Percentiles rank a stretch among this genome's conserved stretches.
These are phyloP conservation scores for Eupithecia inturbata DNA, from an alignment of 2,888 invertebrate genomes.

Conservation along the genomic window DNA sequence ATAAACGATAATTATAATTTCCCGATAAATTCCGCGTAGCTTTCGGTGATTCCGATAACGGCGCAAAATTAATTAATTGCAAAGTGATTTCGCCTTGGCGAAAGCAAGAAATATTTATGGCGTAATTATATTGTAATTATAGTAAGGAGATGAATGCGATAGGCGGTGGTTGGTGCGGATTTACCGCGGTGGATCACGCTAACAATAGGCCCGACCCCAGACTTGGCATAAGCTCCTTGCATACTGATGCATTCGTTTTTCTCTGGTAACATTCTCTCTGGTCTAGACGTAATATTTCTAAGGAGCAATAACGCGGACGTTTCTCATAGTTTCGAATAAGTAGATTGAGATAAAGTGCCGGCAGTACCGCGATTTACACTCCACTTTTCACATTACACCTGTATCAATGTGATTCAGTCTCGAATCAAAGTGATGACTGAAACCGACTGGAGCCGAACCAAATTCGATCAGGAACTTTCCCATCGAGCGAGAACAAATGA, in stretches of 20 bases:
- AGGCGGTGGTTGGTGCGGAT: slow-evolving; percentile 62
- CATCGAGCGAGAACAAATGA: slow-evolving; percentile 59
- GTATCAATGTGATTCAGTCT: slow-evolving; percentile 24
- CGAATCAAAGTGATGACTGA: slow-evolving; percentile 40
- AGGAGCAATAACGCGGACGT: slow-evolving; percentile 65
- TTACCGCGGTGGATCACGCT: slow-evolving; percentile 74
- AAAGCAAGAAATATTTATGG: slow-evolving; percentile 65
- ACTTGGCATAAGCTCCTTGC: slow-evolving; percentile 48
- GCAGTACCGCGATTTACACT: slow-evolving; percentile 25
- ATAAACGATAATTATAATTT: slow-evolving; percentile 41
- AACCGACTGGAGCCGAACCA: slow-evolving; percentile 37
- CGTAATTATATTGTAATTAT: slow-evolving; percentile 75
- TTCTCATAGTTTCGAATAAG: slow-evolving; percentile 58
- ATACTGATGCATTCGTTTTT: slow-evolving; percentile 68
- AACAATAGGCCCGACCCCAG: slow-evolving; percentile 75
- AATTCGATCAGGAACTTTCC: slow-evolving; percentile 45
- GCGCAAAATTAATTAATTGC: slow-evolving; percentile 54
- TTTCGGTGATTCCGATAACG: slow-evolving; percentile 39
- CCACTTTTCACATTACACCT: slow-evolving; percentile 22
- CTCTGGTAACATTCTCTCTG: slow-evolving; percentile 70
- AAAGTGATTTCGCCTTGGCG: slow-evolving; percentile 50
- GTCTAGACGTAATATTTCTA: slow-evolving; percentile 82
- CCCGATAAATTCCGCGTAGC: slow-evolving; percentile 39
- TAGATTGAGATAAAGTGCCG: slow-evolving; percentile 39
- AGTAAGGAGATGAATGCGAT: slow-evolving; percentile 62